Base-by-base conservation (phyloP, 2,113 vertebrate species). In the Thunnus maccoyii region DNA sequence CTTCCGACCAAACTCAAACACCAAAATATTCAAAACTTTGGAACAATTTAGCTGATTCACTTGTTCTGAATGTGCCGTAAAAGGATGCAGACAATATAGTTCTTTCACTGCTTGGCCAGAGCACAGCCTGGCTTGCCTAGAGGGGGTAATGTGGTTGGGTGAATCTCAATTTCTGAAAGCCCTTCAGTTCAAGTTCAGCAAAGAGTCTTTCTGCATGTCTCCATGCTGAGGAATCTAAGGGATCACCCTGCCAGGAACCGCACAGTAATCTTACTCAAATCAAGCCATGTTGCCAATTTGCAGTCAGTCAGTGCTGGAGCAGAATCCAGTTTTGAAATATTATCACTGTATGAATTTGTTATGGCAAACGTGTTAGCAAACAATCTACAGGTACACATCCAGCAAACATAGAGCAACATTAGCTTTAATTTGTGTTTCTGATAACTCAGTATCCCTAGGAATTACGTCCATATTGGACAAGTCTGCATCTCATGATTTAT, bases 201-300 rank as follows among this genome's bases (percentile, higher is more conserved):
- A 74, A 25, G 61, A 79, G 55, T 51, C 57, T 74, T 66, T 80
- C 76, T 44, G 57, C 84, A 44, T 11, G 10, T 61, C 57, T 83
- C 48, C 62, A 77, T 20, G 69, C 63, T 50, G 56, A 85, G 66
- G 86, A 91, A 89, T 83, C 57, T 51, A 4, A 62, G 58, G 41
- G 63, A 74, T 7, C 18, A 80, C 44, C 50, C 54, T 85, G 83
- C 81, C 92, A 90, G 81, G 44, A 87, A 61, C 87, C 72, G 64
- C 72, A 51, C 56, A 80, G 78, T n/a, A 72, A 44, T 67, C 67
- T 4, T 4, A 76, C 50, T 85, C 55, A 83, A n/a, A 81, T 22
- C 47, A 69, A 78, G 48, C 48, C 61, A 20, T 52, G 63, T 71
- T 54, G 36, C 9, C 2, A 41, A 76, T 76, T 51, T 60, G 57